Base-by-base conservation (phyloP, 1,140 invertebrate species). In the Drosophila yakuba region DNA sequence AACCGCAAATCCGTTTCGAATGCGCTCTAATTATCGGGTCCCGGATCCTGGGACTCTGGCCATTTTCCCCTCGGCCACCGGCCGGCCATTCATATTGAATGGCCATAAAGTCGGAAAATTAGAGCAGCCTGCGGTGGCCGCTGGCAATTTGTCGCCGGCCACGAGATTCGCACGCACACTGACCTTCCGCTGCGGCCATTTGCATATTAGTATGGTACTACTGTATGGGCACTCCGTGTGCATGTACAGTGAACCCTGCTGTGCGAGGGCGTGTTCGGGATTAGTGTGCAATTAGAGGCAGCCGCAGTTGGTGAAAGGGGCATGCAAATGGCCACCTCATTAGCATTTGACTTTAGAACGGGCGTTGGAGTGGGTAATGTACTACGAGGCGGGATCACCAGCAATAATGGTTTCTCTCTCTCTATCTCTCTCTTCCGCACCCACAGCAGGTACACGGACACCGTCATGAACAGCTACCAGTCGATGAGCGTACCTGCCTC, bases 401-500 rank as follows among this genome's bases (percentile, higher is more conserved):
- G 35, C 38, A 52, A 12, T 39, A 39, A 39, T 39, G 38, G 11
- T 36, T 39, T 44, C 14, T 52, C 14, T 20, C 43, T 44, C 14
- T 57, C 14, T 17, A 0, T 17, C 17, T 48, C 6, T 51, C 32
- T 61, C 14, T 36, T 8, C 54, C 54, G 20, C 25, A 39, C 47
- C 55, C 50, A 32, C 55, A 88, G 84, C 84, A 88, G 84, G 90
- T 92, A 92, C 83, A 91, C 92, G 63, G 92, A 92, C 71, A 92
- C 80, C 58, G 88, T 92, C 54, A 92, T 92, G 92, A 92, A 92
- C 78, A 92, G 91, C 60, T 92, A 92, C 79, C 92, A 92, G 78
- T 92, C 92, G 72, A 92, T 92, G 92, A 92, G 91, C 63, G 91
- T 92, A 76, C 91, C 91, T 73, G 85, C 74, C 32, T 91, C 90